Percentiles rank a stretch among this genome's conserved stretches.
Evolutionary conservation across 2,113 vertebrate species (phyloP).

Genomic region (Peromyscus polionotus): DNA sequence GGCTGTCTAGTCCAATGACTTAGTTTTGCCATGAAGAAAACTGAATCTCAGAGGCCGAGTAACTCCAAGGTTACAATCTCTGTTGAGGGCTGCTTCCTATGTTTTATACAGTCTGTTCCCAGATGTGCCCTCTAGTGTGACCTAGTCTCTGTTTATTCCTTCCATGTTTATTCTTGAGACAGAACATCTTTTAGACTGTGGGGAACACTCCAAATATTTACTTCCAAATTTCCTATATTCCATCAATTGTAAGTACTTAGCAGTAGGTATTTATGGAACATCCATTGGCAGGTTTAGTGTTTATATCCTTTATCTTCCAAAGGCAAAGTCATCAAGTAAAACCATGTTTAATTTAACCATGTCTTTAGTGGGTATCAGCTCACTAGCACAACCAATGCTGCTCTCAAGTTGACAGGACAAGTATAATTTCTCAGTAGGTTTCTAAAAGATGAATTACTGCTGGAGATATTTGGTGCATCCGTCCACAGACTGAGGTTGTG

Average conservation of each 20-base stretch:
- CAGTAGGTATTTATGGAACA: not conserved
- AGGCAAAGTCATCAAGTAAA: not conserved
- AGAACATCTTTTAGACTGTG: not conserved
- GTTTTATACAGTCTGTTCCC: not conserved
- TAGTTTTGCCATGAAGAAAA: constrained; percentile 9
- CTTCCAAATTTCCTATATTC: not conserved
- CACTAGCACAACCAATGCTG: not conserved
- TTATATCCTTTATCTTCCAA: not conserved
- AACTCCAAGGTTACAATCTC: not conserved
- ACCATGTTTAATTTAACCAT: not conserved
- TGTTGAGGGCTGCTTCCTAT: not conserved
- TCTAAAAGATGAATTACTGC: not conserved
- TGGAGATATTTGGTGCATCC: not conserved
- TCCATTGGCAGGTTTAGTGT: not conserved
- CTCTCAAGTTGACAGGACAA: not conserved
- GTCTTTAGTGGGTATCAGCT: not conserved
- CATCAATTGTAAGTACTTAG: not conserved
- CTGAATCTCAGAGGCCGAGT: not conserved
- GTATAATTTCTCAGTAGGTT: not conserved
- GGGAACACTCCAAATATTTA: not conserved
- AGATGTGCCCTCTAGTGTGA: not conserved
- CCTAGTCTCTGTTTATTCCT: not conserved
- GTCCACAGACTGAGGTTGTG: not conserved
- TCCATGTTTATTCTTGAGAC: not conserved
- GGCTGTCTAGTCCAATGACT: not conserved